Base-by-base conservation (phyloP, 2,888 invertebrate species). In the Pyrrhia umbra region DNA sequence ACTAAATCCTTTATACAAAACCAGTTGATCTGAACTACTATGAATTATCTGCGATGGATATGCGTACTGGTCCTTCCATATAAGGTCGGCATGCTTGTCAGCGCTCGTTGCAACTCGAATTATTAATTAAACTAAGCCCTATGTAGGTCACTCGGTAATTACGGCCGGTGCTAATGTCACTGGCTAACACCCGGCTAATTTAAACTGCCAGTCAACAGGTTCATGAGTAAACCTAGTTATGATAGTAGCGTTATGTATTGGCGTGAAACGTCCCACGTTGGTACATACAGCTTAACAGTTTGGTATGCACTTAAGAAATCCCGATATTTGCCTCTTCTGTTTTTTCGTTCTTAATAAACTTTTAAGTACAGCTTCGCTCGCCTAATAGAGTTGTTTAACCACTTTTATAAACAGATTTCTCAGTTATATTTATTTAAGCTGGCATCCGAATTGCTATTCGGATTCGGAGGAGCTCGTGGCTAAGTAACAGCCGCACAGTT, bases 141-240 rank as follows among this genome's bases (percentile, higher is more conserved):
- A 93, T 89, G 84, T 87, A 83, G 94, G 94, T 90, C 92, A 91
- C 79, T 69, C 78, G 82, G 87, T 89, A 91, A 92, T 92, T 92
- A 91, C 85, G 80, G 75, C 68, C 79, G 75, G 82, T 80, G 85
- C 83, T 89, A 91, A 90, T 91, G 89, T 88, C 85, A 87, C 78
- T 83, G 54, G 47, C 58, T 68, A 85, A 87, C 85, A 86, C 84
- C 79, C 71, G 66, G 63, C 77, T 81, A 77, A 83, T 87, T 85
- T 81, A 66, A 79, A 76, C 70, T 68, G 71, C 58, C 61, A 67
- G 60, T 69, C 59, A 74, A 76, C 79, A 73, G 67, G 75, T 80
- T 58, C 52, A 65, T n/a, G 54, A 59, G 68, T 57, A 60, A 60
- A 69, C 37, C 55, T 65, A 64, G 54, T 47, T 62, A 30, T 47